These are phyloP conservation scores for Meda fulgida DNA, from an alignment of 2,797 vertebrate species.

Conservation along the genomic window DNA sequence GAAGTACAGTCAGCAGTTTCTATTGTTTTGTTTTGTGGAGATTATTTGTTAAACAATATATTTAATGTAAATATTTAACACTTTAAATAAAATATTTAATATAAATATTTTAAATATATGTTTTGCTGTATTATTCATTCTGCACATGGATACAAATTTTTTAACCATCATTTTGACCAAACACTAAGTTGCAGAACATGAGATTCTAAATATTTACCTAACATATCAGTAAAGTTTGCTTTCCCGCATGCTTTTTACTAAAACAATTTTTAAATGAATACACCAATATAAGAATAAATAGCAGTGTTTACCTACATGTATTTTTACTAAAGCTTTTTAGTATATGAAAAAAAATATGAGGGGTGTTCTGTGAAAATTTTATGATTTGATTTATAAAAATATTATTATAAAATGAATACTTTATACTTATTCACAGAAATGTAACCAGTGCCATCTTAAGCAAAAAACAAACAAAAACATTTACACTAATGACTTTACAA, in stretches of 20 bases:
- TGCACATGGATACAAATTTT: not conserved
- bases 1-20: not conserved
- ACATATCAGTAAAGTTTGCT: too few species aligned
- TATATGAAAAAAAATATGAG: too few species aligned
- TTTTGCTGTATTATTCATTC: not conserved
- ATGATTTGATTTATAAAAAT: not conserved
- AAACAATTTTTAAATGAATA: not conserved
- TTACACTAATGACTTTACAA: not conserved
- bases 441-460: not conserved
- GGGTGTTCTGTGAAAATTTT: not conserved
- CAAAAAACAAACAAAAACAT: not conserved
- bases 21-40: not conserved
- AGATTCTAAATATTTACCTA: not conserved
- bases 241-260: too few species aligned
- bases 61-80: not conserved
- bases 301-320: not conserved
- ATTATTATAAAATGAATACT: not conserved
- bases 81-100: not conserved
- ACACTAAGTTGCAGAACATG: not conserved
- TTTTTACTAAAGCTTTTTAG: not conserved
- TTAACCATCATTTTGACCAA: not conserved
- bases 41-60: not conserved
- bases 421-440: not conserved
- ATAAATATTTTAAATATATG: not conserved
- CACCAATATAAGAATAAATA: not conserved